These are phyloP conservation scores for Phanerotoma sp. DNA, from an alignment of 2,888 invertebrate species.

Conservation along the genomic window DNA sequence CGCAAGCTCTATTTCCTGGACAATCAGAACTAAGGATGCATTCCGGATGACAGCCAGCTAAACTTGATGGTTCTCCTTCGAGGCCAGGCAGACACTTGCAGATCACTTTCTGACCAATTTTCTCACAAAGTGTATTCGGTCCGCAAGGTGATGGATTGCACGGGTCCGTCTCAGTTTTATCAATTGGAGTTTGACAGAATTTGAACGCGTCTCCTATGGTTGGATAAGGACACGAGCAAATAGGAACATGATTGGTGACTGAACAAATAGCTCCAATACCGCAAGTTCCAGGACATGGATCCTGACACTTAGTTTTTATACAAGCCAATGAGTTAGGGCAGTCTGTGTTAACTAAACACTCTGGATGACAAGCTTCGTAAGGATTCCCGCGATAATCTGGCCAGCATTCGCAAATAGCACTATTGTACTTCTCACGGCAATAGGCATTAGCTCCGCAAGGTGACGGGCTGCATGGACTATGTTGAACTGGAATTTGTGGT, in stretches of 20 bases:
- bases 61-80: conserved; percentile 55
- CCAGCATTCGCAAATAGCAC: conserved; percentile 71
- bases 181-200: conserved; percentile 58
- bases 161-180: conserved; percentile 45
- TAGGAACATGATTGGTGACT: conserved; percentile 73
- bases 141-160: conserved; percentile 61
- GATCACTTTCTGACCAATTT: conserved; percentile 52
- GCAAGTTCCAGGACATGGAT: conserved; percentile 76
- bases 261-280: conserved; percentile 72
- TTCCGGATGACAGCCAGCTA: conserved; percentile 59
- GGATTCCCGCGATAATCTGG: conserved; percentile 69
- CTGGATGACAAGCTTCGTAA: conserved; percentile 65
- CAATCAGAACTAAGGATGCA: conserved; percentile 70
- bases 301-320: conserved; percentile 68
- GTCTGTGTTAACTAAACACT: conserved; percentile 74
- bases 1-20: conserved; percentile 77
- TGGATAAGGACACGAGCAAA: conserved; percentile 69
- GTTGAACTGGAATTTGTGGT: conserved; percentile 31
- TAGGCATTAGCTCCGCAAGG: conserved; percentile 70
- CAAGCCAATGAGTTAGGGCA: conserved; percentile 69
- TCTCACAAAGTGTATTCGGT: conserved; percentile 58
- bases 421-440: conserved; percentile 68
- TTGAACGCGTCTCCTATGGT: conserved; percentile 78
- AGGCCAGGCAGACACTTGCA: conserved; percentile 58
- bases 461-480: conserved; percentile 63